These are phyloP conservation scores for Stegophylla sp. DNA, from an alignment of 2,888 invertebrate genomes.

Conservation along the genomic window DNA sequence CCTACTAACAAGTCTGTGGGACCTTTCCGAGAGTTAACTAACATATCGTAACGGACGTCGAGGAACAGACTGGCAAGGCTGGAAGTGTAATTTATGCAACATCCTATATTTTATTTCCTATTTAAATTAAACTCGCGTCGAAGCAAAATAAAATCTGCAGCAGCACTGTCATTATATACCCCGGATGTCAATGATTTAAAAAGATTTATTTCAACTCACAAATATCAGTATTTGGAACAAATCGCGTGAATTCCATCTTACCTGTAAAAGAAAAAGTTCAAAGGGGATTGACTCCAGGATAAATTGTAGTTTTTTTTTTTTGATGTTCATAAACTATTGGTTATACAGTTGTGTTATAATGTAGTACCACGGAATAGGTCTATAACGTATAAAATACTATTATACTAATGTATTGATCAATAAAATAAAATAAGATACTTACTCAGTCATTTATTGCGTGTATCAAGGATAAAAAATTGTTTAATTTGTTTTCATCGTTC, in stretches of 20 bases:
- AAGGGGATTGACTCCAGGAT: too few species aligned
- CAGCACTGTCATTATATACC: conserved; percentile 31
- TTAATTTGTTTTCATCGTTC: too few species aligned
- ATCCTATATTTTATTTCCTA: conserved; percentile 54
- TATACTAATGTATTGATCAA: too few species aligned
- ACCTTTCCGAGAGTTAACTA: conserved; percentile 47
- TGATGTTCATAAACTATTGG: too few species aligned
- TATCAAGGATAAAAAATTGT: too few species aligned
- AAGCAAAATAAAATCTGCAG: conserved; percentile 9
- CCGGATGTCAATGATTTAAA: conserved; percentile 41
- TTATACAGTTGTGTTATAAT: too few species aligned
- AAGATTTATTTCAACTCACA: neutral
- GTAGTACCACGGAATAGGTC: too few species aligned
- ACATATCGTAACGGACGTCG: conserved; percentile 47
- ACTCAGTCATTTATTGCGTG: too few species aligned
- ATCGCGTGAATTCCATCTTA: neutral
- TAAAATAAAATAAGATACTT: too few species aligned
- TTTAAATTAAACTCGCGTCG: conserved; percentile 43
- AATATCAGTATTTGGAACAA: neutral
- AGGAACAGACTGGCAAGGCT: conserved; percentile 50
- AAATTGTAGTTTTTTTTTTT: too few species aligned
- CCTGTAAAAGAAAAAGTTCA: neutral
- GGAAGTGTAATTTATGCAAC: conserved; percentile 50
- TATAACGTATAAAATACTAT: too few species aligned
- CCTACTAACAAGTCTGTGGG: conserved; percentile 39